Evolutionary conservation across 2,888 invertebrate genomes (phyloP).

Genomic region (Callyntrura sp.): DNA sequence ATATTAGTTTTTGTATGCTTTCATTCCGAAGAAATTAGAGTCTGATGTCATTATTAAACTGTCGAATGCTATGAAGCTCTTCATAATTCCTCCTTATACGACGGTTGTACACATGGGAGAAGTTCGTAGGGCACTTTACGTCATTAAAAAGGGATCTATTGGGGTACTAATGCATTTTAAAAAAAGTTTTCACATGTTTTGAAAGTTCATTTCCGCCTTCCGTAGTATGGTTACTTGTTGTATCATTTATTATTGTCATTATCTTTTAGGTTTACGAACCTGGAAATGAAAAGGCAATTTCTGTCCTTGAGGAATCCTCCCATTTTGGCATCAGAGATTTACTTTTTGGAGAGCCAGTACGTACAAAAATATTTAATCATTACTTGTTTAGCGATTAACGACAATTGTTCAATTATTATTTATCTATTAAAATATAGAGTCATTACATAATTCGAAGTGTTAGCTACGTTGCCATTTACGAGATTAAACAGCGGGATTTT

Average conservation of each 20-base stretch:
- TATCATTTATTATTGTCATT: neutral
- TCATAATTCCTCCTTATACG: constrained; percentile 80
- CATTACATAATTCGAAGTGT: constrained; percentile 80
- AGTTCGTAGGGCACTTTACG: constrained; percentile 81
- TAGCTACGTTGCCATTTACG: constrained; percentile 80
- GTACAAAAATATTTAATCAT: neutral
- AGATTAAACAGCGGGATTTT: constrained; percentile 76
- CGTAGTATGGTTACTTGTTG: too few species aligned
- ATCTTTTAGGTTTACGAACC: constrained; percentile 60
- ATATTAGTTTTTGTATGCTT: too few species aligned
- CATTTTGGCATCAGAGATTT: constrained; percentile 79
- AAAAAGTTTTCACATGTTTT: too few species aligned
- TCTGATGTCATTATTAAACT: constrained; percentile 78
- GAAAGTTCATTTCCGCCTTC: too few species aligned
- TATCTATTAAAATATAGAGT: constrained; percentile 42
- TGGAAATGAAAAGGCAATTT: constrained; percentile 53
- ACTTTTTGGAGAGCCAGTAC: constrained; percentile 80
- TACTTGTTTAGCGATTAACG: neutral
- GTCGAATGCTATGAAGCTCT: constrained; percentile 77
- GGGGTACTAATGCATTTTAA: constrained; percentile 67
- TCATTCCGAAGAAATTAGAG: constrained; percentile 80
- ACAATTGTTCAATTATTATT: neutral
- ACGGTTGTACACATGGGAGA: constrained; percentile 81
- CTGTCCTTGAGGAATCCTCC: constrained; percentile 70
- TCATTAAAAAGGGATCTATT: constrained; percentile 81